phyloP scores from a whole-genome alignment of 2,113 vertebrate species.

The Passer montanus region DNA sequence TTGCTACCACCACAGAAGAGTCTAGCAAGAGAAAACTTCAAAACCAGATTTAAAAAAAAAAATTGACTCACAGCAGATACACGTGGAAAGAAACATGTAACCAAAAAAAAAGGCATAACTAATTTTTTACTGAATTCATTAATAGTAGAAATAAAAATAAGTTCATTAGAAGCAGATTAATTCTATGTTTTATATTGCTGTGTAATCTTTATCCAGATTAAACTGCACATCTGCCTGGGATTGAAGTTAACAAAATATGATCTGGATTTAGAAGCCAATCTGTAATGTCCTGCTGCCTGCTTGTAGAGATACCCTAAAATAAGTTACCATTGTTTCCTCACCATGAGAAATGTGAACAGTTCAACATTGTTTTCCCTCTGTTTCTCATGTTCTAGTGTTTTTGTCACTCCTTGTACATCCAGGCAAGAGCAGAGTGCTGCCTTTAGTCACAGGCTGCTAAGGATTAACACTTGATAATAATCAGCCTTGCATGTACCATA shows the following conservation, averaged over 20 bases:
- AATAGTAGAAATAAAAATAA: not conserved
- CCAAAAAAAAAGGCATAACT: not conserved
- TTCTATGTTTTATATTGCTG: not conserved
- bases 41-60: not conserved
- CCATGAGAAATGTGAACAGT: not conserved
- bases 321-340: not conserved
- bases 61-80: not conserved
- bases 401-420: not conserved
- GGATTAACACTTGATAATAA: too few relatives aligned
- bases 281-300: not conserved
- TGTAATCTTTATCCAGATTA: not conserved
- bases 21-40: not conserved
- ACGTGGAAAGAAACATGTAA: not conserved
- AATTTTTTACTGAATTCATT: not conserved
- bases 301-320: not conserved
- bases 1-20: not conserved
- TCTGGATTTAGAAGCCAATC: not conserved
- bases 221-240: not conserved
- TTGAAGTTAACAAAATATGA: not conserved
- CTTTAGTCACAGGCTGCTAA: not conserved
- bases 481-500: fast-evolving
- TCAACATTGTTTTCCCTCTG: not conserved
- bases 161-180: not conserved
- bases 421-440: not conserved
- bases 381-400: not conserved